These are phyloP conservation scores for Synodontis membranacea DNA, from an alignment of 2,113 vertebrate species.

Conservation along the genomic window DNA sequence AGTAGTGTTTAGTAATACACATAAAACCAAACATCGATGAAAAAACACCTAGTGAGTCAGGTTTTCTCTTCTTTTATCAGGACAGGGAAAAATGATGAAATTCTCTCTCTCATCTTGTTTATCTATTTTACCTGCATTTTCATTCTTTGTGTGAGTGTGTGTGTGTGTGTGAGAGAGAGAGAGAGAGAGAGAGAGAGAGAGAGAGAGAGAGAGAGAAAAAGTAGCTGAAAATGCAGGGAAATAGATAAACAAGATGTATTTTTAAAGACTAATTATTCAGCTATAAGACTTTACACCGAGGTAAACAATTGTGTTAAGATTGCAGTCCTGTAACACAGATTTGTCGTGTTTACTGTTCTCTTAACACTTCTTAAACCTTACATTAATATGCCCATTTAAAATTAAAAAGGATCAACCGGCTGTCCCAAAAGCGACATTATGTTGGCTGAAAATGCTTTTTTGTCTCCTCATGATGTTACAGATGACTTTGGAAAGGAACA, in stretches of 20 bases:
- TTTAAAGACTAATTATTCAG: not conserved
- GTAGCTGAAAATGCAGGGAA: not conserved
- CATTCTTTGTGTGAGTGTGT: too few species aligned
- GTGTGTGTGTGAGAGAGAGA: too few species aligned
- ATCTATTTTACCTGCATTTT: too few species aligned
- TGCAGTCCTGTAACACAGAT: not conserved
- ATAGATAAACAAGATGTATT: not conserved
- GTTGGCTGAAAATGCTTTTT: not conserved
- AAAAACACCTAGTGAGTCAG: not conserved
- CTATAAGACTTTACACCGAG: not conserved
- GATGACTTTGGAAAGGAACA: slow-evolving; percentile 20
- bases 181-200: too few species aligned
- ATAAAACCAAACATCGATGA: not conserved
- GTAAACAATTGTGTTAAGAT: not conserved
- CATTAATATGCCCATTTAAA: not conserved
- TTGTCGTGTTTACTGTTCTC: not conserved
- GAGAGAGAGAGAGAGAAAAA: too few species aligned
- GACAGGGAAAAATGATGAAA: not conserved
- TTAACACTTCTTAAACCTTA: not conserved
- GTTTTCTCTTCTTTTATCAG: slow-evolving; percentile 1
- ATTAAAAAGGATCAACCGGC: not conserved
- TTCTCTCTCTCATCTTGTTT: not conserved
- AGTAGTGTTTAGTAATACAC: not conserved
- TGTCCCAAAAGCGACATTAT: not conserved
- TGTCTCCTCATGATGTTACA: not conserved